phyloP scores from a whole-genome alignment of 2,888 invertebrate genomes.

The Pterostichus niger region DNA sequence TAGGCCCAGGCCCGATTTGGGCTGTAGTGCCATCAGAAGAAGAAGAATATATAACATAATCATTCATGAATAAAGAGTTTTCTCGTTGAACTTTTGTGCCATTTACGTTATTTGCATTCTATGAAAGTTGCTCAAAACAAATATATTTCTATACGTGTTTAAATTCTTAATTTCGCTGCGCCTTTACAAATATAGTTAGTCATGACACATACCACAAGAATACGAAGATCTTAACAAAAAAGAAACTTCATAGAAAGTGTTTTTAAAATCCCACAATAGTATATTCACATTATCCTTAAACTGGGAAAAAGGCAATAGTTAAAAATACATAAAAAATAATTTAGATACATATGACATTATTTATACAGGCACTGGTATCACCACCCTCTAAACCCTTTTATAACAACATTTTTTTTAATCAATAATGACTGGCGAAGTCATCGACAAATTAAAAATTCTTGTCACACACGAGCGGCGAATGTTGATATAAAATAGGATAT shows the following conservation, averaged over 20 bases:
- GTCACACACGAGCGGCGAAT: too few species aligned
- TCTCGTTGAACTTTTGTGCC: slow-evolving; percentile 13
- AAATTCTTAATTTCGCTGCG: slow-evolving; percentile 50
- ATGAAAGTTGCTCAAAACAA: slow-evolving; percentile 47
- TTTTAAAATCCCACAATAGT: slow-evolving; percentile 14
- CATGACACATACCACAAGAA: slow-evolving; percentile 41
- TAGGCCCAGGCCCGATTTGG: too few species aligned
- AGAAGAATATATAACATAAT: slow-evolving; percentile 16
- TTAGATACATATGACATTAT: slow-evolving; percentile 10
- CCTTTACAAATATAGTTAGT: slow-evolving; percentile 40
- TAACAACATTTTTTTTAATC: too few species aligned
- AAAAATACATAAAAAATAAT: slow-evolving; percentile 36
- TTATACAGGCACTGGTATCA: slow-evolving; percentile 15
- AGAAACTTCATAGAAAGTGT: slow-evolving; percentile 62
- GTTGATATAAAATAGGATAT: too few species aligned
- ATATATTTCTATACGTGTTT: slow-evolving; percentile 48
- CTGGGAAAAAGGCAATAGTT: slow-evolving; percentile 38
- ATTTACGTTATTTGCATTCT: slow-evolving; percentile 23
- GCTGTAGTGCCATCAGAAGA: too few species aligned
- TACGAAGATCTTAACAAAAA: slow-evolving; percentile 51
- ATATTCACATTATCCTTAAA: slow-evolving; percentile 31
- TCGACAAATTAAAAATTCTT: too few species aligned
- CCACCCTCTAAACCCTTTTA: too few species aligned
- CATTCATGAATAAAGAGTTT: slow-evolving; percentile 15
- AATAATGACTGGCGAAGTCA: too few species aligned